Conservation (phyloP, 2,888 invertebrate species). For the Hydraecia micacea region DNA sequence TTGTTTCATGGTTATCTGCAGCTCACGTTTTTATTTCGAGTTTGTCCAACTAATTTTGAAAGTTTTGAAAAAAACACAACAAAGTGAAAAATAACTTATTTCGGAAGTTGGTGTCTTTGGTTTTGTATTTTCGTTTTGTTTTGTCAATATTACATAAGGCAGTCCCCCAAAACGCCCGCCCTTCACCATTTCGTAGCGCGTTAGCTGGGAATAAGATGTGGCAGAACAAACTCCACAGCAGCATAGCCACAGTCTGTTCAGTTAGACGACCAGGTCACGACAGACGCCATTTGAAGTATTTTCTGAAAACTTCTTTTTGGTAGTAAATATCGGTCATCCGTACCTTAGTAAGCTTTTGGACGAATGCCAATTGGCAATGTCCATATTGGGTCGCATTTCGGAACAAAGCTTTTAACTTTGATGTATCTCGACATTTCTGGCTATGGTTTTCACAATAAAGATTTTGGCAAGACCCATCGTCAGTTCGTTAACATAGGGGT, state of each 20-base stretch:
- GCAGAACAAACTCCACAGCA: neutral
- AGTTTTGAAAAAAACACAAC: neutral
- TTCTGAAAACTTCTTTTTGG: neutral
- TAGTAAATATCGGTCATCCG: conserved; percentile 18
- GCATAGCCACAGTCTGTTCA: neutral
- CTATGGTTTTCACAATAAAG: neutral
- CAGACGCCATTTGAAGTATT: neutral
- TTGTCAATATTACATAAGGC: neutral
- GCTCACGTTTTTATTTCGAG: neutral
- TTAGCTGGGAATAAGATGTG: neutral
- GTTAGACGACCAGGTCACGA: neutral
- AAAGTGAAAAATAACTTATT: neutral
- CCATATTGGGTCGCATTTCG: conserved; percentile 26
- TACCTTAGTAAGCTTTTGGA: conserved; percentile 29
- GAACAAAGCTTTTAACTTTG: conserved; percentile 28
- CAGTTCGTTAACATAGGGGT: neutral
- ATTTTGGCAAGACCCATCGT: neutral
- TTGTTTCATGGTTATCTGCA: neutral
- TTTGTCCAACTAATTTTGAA: neutral
- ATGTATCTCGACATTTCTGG: conserved; percentile 2
- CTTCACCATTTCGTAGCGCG: neutral
- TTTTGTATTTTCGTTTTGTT: neutral
- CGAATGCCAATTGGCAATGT: conserved; percentile 39
- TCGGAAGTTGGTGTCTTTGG: neutral
- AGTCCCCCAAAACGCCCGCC: neutral